Evolutionary conservation across 2,888 invertebrate genomes (phyloP), one percentile per base, ranked within the genome.

Genomic region (Chymomyza fuscimana): DNA sequence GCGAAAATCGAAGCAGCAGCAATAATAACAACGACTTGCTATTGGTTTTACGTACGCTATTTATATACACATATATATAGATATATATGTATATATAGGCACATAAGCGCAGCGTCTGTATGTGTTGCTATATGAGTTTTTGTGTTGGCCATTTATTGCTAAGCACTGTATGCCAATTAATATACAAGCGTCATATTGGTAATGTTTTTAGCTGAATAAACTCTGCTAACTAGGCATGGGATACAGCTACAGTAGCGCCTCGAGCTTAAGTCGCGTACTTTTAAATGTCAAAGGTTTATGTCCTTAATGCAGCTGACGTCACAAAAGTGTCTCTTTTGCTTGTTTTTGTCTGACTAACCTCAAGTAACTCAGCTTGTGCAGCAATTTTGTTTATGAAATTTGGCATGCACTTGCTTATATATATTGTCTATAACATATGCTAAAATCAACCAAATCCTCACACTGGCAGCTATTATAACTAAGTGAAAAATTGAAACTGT

Each of bases 11-110:
- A 63, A 63, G 19, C 25, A 15, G 63, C 51, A 63, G 19, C 25
- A 15, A 25, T 58, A 58, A 58, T 58, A 15, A 58, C 74, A 72
- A 80, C 76, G 79, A 76, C 70, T 63, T 78, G 70, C 67, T 73
- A 84, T 84, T 84, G 84, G 84, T 86, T 83, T 84, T 79, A 69
- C 59, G 16, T 51, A 50, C 2, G 51, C 40, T 15, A 40, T 63
- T 10, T n/a, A 70, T 46, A 50, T 50, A 25, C 19, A 60, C 16
- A 36, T 22, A 65, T n/a, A 16, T n/a, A 32, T 12, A 58, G 9
- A 2, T 5, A 22, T 58, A 40, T 63, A 73, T 65, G 60, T 25
- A 25, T 25, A 25, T 25, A 25, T 25, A 25, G 3, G 4, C 4
- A 25, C 4, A 25, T 25, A 25, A 25, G 25, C 25, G 4, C 4